Evolutionary conservation across 2,113 vertebrate species (phyloP), one percentile per base, ranked within the genome.

Genomic region (Myanophis thanlyinensis): DNA sequence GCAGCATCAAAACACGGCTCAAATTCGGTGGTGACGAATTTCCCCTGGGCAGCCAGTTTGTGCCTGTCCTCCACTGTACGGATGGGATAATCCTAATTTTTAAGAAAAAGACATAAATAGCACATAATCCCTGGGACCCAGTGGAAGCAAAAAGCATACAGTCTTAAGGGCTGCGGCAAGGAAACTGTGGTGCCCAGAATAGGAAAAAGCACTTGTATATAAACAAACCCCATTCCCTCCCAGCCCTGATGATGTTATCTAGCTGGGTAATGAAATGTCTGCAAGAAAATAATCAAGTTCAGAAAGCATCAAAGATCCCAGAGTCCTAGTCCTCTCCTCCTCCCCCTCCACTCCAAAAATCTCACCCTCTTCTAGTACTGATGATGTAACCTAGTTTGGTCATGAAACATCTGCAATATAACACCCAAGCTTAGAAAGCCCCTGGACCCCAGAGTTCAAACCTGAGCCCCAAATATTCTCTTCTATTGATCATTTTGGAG

Each of bases 1-100:
- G 99, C 99, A 95, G 99, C 99, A 93, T 99, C 99, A 91, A 99
- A 99, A 94, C 99, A 99, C 5, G 99, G 99, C 97, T 99, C 99
- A 47, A 98, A 98, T 97, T 99, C 99, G 0, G 99, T 99, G 85
- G 99, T 99, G 93, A 99, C 99, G 95, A 99, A 99, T 96, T 99
- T 99, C 92, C 99, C 99, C 97, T 99, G 97, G 95, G 98, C 98
- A 87, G 99, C 99, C 96, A 99, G 97, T 88, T 98, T 98, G 94
- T 99, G 98, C 96, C 99, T 97, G 98, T 99, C 99, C 97, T 99
- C 99, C 95, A 99, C 99, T 6, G 98, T 98, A 91, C 93, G 96
- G 87, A 99, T 99, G 52, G 99, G 98, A 92, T 99, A 99, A 92
- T 99, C 98, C 99, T 99, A 94, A 85, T 95, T 48, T 95, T 48